phyloP scores from a whole-genome alignment of 2,797 vertebrate species.

The Diplodus puntazzo region DNA sequence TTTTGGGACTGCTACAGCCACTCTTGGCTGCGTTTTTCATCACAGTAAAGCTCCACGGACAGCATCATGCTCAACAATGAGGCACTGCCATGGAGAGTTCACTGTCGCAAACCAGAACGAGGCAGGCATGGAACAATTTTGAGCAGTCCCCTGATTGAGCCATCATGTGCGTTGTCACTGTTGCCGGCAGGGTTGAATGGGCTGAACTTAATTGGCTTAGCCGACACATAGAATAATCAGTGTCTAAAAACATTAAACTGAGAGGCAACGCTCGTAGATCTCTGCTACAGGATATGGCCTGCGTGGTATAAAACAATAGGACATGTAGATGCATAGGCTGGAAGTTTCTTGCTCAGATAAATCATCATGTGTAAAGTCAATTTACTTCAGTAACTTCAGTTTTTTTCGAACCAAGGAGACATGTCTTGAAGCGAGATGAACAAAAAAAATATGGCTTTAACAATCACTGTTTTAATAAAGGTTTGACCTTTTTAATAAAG shows the following conservation, averaged over 20 bases:
- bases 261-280: background rate
- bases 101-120: conserved; percentile 42
- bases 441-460: background rate
- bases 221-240: background rate
- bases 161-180: conserved; percentile 26
- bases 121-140: conserved; percentile 29
- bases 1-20: conserved; percentile 39
- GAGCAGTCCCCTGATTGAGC: conserved; percentile 18
- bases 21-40: conserved; percentile 49
- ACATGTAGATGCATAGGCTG: background rate
- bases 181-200: conserved; percentile 8
- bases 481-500: conserved; percentile 8
- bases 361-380: background rate
- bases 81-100: conserved; percentile 36
- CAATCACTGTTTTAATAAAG: background rate
- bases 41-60: conserved; percentile 61
- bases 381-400: background rate
- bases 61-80: conserved; percentile 21
- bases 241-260: background rate
- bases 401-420: background rate
- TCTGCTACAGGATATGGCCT: background rate
- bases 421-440: background rate
- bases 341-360: background rate
- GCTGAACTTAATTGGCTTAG: background rate
- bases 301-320: background rate